Percentiles rank a stretch among this genome's conserved stretches.
These are phyloP conservation scores for Thermophis baileyi DNA, from an alignment of 2,113 vertebrate genomes.

Conservation along the genomic window DNA sequence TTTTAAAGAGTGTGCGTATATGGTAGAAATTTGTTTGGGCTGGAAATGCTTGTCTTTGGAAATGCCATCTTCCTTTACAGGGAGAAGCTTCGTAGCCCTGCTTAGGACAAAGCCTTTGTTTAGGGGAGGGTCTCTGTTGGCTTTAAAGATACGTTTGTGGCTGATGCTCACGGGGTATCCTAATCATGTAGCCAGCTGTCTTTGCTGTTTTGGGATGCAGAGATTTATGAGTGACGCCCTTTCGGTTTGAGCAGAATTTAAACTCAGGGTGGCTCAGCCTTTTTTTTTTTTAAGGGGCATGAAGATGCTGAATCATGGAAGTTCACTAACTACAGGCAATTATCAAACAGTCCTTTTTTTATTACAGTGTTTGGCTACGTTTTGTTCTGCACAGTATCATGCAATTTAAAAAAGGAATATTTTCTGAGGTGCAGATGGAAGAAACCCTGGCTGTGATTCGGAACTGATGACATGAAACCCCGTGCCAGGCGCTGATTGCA, in stretches of 20 bases:
- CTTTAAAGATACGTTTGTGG: not conserved
- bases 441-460: not conserved
- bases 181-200: not conserved
- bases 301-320: not conserved
- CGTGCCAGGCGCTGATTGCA: rapidly evolving
- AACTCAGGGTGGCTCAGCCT: not conserved
- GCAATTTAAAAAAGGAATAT: not conserved
- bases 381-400: not conserved
- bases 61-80: no score
- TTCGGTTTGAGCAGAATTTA: not conserved
- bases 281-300: not conserved
- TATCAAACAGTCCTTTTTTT: not conserved
- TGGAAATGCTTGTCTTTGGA: not conserved
- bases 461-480: no score
- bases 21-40: not conserved
- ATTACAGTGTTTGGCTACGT: not conserved
- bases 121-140: not conserved
- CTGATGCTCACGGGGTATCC: not conserved
- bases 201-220: not conserved
- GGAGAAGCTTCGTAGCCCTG: not conserved
- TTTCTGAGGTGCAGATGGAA: not conserved
- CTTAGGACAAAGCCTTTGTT: not conserved
- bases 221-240: not conserved
- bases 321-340: not conserved
- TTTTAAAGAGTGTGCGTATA: not conserved